A percentile compares a stretch with the other conserved stretches of the same genome.
Conservation (phyloP, 2,797 vertebrate genomes). For the Pogonophryne albipinna region DNA sequence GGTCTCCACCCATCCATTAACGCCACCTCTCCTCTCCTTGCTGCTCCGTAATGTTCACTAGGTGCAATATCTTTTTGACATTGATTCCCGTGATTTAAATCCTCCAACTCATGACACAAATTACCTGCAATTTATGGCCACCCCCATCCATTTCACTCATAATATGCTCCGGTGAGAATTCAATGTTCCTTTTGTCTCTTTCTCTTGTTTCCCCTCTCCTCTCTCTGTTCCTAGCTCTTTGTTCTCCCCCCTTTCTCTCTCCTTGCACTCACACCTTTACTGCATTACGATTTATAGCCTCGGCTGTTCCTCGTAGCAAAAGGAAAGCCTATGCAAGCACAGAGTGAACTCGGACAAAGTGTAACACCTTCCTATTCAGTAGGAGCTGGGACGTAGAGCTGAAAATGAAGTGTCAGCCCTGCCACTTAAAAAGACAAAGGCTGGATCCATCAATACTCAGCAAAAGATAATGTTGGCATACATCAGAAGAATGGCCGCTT, state of each 20-base stretch:
- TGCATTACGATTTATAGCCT: conserved; percentile 69
- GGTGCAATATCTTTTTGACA: conserved; percentile 63
- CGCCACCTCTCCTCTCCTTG: conserved; percentile 19
- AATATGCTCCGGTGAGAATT: conserved; percentile 77
- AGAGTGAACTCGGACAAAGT: conserved; percentile 49
- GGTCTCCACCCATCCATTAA: conserved; percentile 61
- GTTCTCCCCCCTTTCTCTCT: conserved; percentile 43
- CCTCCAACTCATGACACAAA: conserved; percentile 73
- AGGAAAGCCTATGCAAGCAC: conserved; percentile 62
- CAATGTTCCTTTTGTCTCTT: conserved; percentile 64
- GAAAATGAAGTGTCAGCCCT: conserved; percentile 64
- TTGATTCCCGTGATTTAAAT: conserved; percentile 79
- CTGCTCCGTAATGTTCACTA: conserved; percentile 62
- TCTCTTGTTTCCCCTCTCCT: conserved; percentile 23
- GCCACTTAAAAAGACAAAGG: conserved; percentile 61
- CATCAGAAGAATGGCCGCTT: conserved; percentile 32
- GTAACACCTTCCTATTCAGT: conserved; percentile 53
- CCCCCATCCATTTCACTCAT: conserved; percentile 69
- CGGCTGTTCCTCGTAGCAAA: conserved; percentile 35
- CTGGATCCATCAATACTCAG: conserved; percentile 55
- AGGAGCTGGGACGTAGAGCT: conserved; percentile 45
- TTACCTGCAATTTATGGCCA: conserved; percentile 78
- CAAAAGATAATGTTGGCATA: conserved; percentile 45
- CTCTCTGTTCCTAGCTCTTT: conserved; percentile 54
- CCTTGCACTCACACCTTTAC: conserved; percentile 48